A percentile compares a stretch with the other conserved stretches of the same genome.
Conservation (phyloP, 2,888 invertebrate genomes). For the Tortricodes alternella region DNA sequence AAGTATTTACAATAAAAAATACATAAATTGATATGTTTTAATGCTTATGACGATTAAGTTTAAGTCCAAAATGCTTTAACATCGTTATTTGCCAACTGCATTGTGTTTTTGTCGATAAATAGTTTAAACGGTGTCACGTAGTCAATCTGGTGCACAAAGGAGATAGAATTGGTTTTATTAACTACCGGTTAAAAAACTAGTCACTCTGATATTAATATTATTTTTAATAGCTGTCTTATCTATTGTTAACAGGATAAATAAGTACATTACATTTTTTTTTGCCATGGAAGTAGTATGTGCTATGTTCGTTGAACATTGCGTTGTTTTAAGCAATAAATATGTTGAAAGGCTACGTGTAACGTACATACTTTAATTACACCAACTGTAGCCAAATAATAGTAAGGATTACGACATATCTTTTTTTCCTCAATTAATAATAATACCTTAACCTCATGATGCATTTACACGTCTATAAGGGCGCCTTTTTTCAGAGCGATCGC, state of each 20-base stretch:
- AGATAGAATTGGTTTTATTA: constrained; percentile 2
- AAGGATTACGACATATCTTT: too few relatives aligned
- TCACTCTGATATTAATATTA: constrained; percentile 3
- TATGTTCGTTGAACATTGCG: too few relatives aligned
- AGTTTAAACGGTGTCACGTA: constrained; percentile 28
- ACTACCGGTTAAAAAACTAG: constrained; percentile 13
- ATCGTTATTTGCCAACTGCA: not conserved
- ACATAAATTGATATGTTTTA: not conserved
- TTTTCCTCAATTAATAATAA: too few relatives aligned
- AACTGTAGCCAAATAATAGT: too few relatives aligned
- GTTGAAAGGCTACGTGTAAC: too few relatives aligned
- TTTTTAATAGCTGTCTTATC: constrained; percentile 11
- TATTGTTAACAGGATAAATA: not conserved
- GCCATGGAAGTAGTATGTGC: too few relatives aligned
- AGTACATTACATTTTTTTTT: not conserved
- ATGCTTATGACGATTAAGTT: constrained; percentile 7
- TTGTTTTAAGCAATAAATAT: too few relatives aligned
- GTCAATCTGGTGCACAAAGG: constrained; percentile 22
- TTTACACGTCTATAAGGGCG: too few relatives aligned
- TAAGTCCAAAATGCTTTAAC: constrained; percentile 2
- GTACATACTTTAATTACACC: too few relatives aligned
- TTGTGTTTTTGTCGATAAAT: constrained; percentile 14
- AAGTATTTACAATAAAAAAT: not conserved
- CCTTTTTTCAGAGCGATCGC: too few relatives aligned
- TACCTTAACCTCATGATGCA: too few relatives aligned